phyloP scores from a whole-genome alignment of 2,113 vertebrate genomes.

The Microtus oregoni region DNA sequence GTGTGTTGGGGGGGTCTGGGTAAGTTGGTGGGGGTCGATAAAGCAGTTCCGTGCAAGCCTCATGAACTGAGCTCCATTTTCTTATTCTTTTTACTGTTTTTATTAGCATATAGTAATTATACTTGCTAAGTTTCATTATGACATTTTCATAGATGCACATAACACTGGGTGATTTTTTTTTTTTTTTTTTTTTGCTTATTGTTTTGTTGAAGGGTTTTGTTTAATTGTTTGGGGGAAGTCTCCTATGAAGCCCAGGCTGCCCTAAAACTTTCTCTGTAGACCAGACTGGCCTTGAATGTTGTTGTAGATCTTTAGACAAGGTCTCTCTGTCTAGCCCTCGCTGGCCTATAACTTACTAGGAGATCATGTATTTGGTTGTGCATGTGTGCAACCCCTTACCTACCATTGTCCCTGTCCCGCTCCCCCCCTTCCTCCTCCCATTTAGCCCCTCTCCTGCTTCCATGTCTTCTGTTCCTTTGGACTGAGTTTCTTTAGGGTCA shows the following conservation, averaged over 20 bases:
- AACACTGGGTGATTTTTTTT: background rate
- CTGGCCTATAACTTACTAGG: background rate
- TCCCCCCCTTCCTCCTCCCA: background rate
- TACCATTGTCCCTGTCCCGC: background rate
- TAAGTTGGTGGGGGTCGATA: background rate
- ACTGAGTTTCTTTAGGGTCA: background rate
- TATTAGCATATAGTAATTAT: background rate
- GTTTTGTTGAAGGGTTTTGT: background rate
- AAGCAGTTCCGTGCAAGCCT: background rate
- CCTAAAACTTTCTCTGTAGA: background rate
- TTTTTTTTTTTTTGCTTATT: background rate
- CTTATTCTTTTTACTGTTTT: background rate
- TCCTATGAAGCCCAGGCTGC: background rate
- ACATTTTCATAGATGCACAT: background rate
- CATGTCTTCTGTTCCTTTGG: background rate
- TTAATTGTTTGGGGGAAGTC: background rate
- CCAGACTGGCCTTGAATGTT: background rate
- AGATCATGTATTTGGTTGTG: background rate
- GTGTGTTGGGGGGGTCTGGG: too few relatives aligned
- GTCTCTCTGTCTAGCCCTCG: too few relatives aligned
- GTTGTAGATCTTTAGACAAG: background rate
- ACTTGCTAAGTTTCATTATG: background rate
- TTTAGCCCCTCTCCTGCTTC: background rate
- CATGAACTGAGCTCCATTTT: background rate
- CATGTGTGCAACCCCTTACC: too few relatives aligned